Percentiles rank a stretch among this genome's conserved stretches.
phyloP scores from a whole-genome alignment of 1,140 invertebrate species.

The Caenorhabditis briggsae region DNA sequence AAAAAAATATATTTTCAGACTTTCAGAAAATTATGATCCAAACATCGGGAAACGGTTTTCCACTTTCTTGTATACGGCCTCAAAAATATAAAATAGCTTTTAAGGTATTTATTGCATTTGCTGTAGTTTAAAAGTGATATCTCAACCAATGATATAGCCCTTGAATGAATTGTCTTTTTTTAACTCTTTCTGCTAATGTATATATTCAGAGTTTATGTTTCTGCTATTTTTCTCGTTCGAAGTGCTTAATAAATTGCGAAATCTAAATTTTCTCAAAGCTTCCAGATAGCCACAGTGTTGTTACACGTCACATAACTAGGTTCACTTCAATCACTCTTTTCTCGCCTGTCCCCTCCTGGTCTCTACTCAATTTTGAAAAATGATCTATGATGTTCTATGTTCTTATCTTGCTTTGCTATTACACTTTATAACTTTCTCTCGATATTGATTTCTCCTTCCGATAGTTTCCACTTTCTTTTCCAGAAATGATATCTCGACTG shows the following conservation, averaged over 20 bases:
- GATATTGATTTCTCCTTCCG: not conserved
- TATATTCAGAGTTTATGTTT: too few relatives aligned
- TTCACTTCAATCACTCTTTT: not conserved
- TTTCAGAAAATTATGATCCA: too few relatives aligned
- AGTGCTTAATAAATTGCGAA: not conserved
- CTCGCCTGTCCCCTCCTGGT: not conserved
- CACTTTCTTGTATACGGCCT: too few relatives aligned
- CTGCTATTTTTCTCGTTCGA: too few relatives aligned
- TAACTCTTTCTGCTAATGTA: too few relatives aligned
- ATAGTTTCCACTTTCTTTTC: not conserved
- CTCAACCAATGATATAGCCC: too few relatives aligned
- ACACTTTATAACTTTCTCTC: not conserved
- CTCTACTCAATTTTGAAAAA: not conserved
- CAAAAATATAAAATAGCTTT: too few relatives aligned
- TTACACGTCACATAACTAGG: slow-evolving; percentile 1
- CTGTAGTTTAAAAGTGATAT: too few relatives aligned
- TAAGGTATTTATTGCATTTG: too few relatives aligned
- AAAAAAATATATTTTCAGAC: too few relatives aligned
- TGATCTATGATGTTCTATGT: not conserved
- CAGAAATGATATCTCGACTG: slow-evolving; percentile 29
- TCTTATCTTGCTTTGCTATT: slow-evolving; percentile 8
- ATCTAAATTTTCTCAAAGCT: not conserved
- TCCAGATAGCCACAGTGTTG: not conserved
- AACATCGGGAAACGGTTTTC: too few relatives aligned
- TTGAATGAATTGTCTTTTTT: too few relatives aligned